Conservation (phyloP, 2,797 vertebrate species). For the Perodicticus potto region DNA sequence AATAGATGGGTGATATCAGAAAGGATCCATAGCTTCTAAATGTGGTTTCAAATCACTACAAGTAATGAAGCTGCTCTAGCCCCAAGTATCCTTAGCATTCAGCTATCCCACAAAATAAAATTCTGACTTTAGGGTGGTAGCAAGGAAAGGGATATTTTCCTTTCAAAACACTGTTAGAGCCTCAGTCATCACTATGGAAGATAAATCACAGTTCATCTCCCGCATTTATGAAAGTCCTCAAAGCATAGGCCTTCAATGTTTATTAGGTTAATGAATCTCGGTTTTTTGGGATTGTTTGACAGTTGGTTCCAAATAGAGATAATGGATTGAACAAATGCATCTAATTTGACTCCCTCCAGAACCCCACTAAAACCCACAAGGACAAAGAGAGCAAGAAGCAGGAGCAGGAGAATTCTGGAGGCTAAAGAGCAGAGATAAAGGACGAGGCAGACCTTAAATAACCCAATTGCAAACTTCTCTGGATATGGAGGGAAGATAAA, state of each 20-base stretch:
- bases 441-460: neutral
- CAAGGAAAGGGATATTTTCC: constrained; percentile 53
- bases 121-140: neutral
- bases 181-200: constrained; percentile 26
- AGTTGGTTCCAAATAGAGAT: constrained; percentile 56
- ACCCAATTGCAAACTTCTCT: neutral
- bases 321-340: constrained; percentile 58
- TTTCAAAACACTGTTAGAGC: neutral
- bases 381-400: neutral
- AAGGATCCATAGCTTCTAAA: neutral
- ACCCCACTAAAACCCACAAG: constrained; percentile 15
- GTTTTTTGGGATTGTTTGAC: constrained; percentile 46
- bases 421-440: neutral
- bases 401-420: neutral
- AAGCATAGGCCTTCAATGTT: constrained; percentile 48
- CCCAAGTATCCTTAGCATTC: neutral
- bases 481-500: neutral
- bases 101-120: constrained; percentile 50
- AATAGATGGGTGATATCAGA: neutral
- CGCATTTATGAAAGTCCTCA: constrained; percentile 62
- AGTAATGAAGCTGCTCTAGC: neutral
- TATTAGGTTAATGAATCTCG: constrained; percentile 64
- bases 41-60: constrained; percentile 6
- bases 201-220: constrained; percentile 65
- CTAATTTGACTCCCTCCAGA: constrained; percentile 37